Conservation (phyloP, 2,888 invertebrate species). For the Cinara cedri region DNA sequence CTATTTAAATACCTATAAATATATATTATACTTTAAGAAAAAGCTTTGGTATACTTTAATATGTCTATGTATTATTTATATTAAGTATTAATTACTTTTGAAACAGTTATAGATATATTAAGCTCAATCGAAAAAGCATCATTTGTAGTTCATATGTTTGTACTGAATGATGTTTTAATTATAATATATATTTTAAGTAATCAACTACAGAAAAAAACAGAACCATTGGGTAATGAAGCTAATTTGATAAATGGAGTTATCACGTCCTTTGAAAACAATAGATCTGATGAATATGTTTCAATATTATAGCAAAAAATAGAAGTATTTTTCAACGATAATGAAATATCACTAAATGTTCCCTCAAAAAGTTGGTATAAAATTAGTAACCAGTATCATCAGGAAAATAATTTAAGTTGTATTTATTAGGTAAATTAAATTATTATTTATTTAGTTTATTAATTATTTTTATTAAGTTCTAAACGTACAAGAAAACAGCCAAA, state of each 20-base stretch:
- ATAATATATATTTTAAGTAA: slow-evolving; percentile 21
- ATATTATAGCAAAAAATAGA: not conserved
- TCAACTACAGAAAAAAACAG: slow-evolving; percentile 14
- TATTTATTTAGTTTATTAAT: no score
- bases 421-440: no score
- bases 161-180: slow-evolving; percentile 4
- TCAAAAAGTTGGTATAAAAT: no score
- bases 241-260: slow-evolving; percentile 18
- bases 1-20: not conserved
- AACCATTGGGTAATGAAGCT: slow-evolving; percentile 1
- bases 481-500: no score
- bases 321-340: not conserved
- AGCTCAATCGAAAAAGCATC: slow-evolving; percentile 6
- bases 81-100: no score
- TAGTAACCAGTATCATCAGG: no score
- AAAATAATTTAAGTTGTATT: no score
- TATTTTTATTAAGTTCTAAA: no score
- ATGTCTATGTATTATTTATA: no score
- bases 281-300: slow-evolving; percentile 8
- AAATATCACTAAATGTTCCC: not conserved
- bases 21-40: not conserved
- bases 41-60: not conserved
- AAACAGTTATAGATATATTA: not conserved
- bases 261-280: slow-evolving; percentile 15
- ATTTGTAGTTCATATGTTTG: slow-evolving; percentile 15